phyloP scores from a whole-genome alignment of 37 sponge, comb jelly and placozoan species.

The Ianthella basta region DNA sequence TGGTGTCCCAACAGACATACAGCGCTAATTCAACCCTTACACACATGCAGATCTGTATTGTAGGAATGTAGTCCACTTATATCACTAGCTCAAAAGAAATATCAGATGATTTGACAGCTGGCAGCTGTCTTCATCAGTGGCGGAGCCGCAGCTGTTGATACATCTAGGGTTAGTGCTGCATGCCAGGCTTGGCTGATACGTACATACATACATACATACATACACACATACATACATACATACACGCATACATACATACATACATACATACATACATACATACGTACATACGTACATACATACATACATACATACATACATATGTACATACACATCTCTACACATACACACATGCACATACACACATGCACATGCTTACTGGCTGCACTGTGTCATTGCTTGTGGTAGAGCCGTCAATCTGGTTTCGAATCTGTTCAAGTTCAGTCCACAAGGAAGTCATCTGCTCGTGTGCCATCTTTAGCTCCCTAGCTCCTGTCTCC shows the following conservation, averaged over 20 bases:
- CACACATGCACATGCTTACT: not conserved
- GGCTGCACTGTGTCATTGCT: not conserved
- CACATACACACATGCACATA: constrained; percentile 18
- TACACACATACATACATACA: not conserved
- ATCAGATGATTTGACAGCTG: no score
- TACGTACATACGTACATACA: not conserved
- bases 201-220: not conserved
- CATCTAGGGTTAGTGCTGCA: no score
- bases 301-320: constrained; percentile 22
- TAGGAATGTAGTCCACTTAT: no score
- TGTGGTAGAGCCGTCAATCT: constrained; percentile 42
- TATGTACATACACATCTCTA: not conserved
- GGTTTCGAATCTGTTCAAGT: constrained; percentile 43
- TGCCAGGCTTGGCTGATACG: constrained; percentile 12
- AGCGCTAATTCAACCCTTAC: no score
- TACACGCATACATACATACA: constrained; percentile 33
- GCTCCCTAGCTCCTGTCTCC: constrained; percentile 70
- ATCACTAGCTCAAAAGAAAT: no score
- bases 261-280: not conserved
- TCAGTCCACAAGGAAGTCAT: constrained; percentile 82
- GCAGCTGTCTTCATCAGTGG: no score
- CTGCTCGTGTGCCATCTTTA: constrained; percentile 78
- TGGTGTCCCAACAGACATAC: no score
- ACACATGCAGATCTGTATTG: no score
- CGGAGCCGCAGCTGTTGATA: no score